These are phyloP conservation scores for Sphenopsis melanotis DNA, from an alignment of 2,797 vertebrate species.

Conservation along the genomic window DNA sequence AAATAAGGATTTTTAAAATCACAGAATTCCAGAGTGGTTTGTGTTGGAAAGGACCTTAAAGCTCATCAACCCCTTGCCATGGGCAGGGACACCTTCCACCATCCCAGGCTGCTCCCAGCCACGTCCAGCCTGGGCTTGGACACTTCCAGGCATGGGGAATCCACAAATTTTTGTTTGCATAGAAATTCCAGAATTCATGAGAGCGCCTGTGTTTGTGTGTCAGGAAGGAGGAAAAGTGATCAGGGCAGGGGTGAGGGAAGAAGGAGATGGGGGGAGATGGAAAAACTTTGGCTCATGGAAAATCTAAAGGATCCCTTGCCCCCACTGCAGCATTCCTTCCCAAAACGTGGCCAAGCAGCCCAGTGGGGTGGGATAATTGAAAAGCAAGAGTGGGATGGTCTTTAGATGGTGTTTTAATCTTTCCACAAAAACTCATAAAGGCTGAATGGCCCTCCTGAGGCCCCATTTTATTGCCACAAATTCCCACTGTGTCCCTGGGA, in stretches of 20 bases:
- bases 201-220: neutral
- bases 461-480: neutral
- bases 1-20: neutral
- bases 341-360: neutral
- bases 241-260: neutral
- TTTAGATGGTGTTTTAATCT: slow-evolving; percentile 35
- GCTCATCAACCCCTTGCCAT: neutral
- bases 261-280: neutral
- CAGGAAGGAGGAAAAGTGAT: neutral
- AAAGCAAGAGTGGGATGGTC: neutral
- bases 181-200: neutral
- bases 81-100: neutral
- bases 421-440: slow-evolving; percentile 33
- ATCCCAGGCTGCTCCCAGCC: neutral
- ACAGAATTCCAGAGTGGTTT: neutral
- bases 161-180: neutral
- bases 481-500: slow-evolving; percentile 14
- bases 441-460: slow-evolving; percentile 28
- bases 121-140: accelerated
- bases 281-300: neutral
- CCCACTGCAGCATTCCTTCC: neutral
- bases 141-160: neutral
- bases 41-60: neutral
- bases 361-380: neutral
- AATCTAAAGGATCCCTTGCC: neutral